phyloP scores from a whole-genome alignment of 2,797 vertebrate genomes.

The Phataginus tricuspis region DNA sequence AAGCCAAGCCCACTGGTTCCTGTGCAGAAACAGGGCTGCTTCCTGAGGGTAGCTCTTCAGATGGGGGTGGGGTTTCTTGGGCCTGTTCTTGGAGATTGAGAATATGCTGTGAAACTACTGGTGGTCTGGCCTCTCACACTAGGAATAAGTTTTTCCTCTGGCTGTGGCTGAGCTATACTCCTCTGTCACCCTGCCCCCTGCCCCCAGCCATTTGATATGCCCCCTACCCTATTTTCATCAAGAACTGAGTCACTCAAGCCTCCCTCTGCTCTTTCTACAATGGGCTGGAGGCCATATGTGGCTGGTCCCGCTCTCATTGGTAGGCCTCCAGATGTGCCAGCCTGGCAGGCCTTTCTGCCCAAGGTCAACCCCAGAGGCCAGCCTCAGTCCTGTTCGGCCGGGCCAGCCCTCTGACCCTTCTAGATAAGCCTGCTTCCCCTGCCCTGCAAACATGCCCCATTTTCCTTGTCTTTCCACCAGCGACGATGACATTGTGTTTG shows the following conservation, averaged over 20 bases:
- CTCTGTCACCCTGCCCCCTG: no score
- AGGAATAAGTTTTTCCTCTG: background rate
- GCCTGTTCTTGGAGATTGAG: background rate
- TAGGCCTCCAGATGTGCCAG: background rate
- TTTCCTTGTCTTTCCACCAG: conserved; percentile 81
- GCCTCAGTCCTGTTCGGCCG: background rate
- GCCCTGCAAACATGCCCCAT: background rate
- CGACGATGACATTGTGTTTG: conserved; percentile 97
- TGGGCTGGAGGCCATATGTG: background rate
- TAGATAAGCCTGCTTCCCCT: background rate
- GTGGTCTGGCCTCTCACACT: background rate
- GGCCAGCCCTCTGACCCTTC: background rate
- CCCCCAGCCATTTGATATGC: background rate
- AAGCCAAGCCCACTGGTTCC: background rate
- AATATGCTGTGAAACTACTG: background rate
- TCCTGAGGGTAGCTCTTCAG: background rate
- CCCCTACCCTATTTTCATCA: background rate
- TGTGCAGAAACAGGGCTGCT: background rate
- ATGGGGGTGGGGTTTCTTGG: background rate
- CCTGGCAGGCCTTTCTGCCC: background rate
- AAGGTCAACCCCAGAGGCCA: background rate
- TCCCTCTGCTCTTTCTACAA: background rate
- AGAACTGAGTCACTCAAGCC: background rate
- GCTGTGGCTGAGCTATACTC: background rate
- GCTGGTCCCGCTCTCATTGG: background rate